Percentiles rank a stretch among this genome's conserved stretches.
Conservation (phyloP, 2,113 vertebrate species). For the Entelurus aequoreus region DNA sequence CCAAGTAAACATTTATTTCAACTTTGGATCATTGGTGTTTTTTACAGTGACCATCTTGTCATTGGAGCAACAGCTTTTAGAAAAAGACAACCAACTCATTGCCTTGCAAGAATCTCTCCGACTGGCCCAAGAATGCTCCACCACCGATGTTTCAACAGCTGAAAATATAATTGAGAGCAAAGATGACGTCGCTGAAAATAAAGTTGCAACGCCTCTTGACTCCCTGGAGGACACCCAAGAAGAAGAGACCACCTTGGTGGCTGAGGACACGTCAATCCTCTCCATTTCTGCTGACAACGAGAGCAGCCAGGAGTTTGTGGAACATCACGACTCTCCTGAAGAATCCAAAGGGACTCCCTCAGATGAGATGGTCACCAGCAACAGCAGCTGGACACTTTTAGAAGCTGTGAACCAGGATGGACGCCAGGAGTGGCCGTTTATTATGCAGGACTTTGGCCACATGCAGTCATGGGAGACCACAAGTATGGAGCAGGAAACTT, state of each 20-base stretch:
- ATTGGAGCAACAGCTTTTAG: conserved; percentile 60
- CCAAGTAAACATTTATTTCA: not conserved
- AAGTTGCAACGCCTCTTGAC: conserved; percentile 21
- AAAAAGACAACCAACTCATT: conserved; percentile 63
- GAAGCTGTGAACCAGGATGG: conserved; percentile 73
- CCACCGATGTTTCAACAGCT: conserved; percentile 23
- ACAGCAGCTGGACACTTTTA: conserved; percentile 76
- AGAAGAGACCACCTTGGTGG: conserved; percentile 66
- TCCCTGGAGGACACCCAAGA: conserved; percentile 54
- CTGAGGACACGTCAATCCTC: conserved; percentile 58
- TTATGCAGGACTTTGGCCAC: conserved; percentile 59
- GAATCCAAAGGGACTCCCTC: conserved; percentile 72
- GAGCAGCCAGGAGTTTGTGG: conserved; percentile 66
- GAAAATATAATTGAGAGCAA: conserved; percentile 24
- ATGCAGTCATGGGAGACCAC: conserved; percentile 70
- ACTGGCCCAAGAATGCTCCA: conserved; percentile 51
- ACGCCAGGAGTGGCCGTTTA: conserved; percentile 66
- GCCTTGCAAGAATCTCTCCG: conserved; percentile 54
- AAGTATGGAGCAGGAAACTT: conserved; percentile 56
- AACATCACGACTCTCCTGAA: conserved; percentile 66
- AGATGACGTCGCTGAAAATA: conserved; percentile 8
- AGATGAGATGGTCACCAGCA: conserved; percentile 75
- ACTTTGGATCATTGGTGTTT: conserved; percentile 3
- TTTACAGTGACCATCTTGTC: conserved; percentile 37
- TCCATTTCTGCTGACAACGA: conserved; percentile 57